Evolutionary conservation across 2,888 invertebrate genomes (phyloP), one percentile per base, ranked within the genome.

Genomic region (Escarpia spicata): DNA sequence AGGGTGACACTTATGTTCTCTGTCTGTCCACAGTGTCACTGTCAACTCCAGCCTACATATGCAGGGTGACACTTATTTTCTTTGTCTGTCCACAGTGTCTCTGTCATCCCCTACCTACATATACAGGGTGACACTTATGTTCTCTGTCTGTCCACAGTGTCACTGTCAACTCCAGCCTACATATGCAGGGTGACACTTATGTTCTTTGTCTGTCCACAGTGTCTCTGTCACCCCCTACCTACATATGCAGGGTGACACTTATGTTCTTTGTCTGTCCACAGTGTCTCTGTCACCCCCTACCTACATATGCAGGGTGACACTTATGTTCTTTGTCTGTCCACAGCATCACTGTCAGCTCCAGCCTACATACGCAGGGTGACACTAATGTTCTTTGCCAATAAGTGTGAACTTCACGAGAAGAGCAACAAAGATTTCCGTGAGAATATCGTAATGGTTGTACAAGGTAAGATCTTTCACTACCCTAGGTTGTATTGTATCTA

Each of bases 301-400:
- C 44, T 92, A 95, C 60, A 94, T 94, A 75, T 94, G 95, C 75
- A 94, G 93, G 91, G 94, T 94, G 0, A 93, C 93, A 92, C 95
- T 96, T 91, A 93, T 94, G 90, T 90, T 90, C 90, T 91, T 43
- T 92, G 37, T 37, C 37, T 43, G 60, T 37, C 60, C 9, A 15
- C 58, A 91, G 92, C 37, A 1, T 52, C 89, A 19, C 94, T 94
- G 37, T 94, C 94, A 15, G 94, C 95, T 0, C 96, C 96, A 4
- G 94, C 94, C 44, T 92, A 95, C 75, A 94, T 94, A 58, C 94
- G 95, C 60, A 94, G 93, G 91, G 94, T 94, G 0, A 93, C 93
- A 92, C 95, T 96, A 91, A 93, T 94, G 91, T 95, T 96, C 93
- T 90, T 94, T 8, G 94, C 95, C 0, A 94, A 94, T 44, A 93